phyloP scores from a whole-genome alignment of 1,140 invertebrate species.

The Chironomus striatipennis region DNA sequence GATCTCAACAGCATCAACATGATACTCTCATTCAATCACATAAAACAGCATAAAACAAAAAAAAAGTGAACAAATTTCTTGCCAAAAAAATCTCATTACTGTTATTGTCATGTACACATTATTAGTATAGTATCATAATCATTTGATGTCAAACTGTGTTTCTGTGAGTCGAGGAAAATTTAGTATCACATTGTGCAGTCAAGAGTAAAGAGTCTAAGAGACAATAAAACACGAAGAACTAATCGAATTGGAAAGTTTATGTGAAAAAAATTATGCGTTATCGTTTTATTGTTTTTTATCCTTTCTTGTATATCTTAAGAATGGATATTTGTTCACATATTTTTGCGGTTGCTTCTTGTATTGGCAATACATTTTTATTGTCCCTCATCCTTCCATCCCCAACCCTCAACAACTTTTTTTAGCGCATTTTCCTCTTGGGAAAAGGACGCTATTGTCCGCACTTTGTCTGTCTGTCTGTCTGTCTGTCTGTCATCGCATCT shows the following conservation, averaged over 20 bases:
- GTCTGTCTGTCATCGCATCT: too few relatives aligned
- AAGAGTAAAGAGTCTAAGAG: neutral
- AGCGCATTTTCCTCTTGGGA: too few relatives aligned
- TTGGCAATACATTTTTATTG: neutral
- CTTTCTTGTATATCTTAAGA: neutral
- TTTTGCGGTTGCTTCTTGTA: neutral
- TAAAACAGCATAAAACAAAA: too few relatives aligned
- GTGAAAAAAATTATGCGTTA: constrained; percentile 13
- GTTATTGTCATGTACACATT: too few relatives aligned
- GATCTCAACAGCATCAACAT: too few relatives aligned
- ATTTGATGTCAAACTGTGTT: too few relatives aligned
- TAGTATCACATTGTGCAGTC: constrained; percentile 10
- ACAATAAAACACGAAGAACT: neutral
- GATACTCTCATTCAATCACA: too few relatives aligned
- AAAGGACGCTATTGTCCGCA: too few relatives aligned
- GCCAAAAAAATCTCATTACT: too few relatives aligned
- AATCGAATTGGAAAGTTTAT: constrained; percentile 14
- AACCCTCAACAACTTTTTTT: neutral
- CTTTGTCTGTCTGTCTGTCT: too few relatives aligned
- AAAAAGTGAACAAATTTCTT: too few relatives aligned
- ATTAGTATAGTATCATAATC: too few relatives aligned
- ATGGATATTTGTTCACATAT: neutral
- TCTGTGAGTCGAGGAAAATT: neutral
- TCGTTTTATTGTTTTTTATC: constrained; percentile 13
- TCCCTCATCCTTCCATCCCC: neutral